Base-by-base conservation (phyloP, 2,113 vertebrate species). In the Bujurquina vittata region DNA sequence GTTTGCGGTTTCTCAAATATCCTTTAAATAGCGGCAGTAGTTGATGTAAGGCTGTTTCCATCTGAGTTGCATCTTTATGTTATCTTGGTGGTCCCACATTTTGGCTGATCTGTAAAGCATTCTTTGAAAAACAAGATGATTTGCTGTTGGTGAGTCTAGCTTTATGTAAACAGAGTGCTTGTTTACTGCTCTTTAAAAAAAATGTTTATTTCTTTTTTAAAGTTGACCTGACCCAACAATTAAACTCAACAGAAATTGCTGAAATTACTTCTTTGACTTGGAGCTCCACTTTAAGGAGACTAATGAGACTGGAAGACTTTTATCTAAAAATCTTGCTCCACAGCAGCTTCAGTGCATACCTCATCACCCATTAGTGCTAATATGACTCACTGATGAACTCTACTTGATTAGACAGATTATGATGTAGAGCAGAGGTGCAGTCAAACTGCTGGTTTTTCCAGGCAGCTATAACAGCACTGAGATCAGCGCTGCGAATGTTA, bases 401-500 rank as follows among this genome's bases (percentile, higher is more conserved):
- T 35, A 37, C 14, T 37, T 58, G 84, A 67, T 77, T 67, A n/a
- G 72, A 82, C 59, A 17, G 75, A 75, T 63, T 77, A 60, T 77
- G 83, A 80, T 80, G 52, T 49, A 55, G 75, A 17, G 29, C 55
- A 85, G 89, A 73, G 77, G 83, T 81, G 76, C 80, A 79, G 75
- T 69, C 5, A 49, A 55, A 77, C 56, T 76, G 26, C 37, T 52
- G 54, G 9, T 61, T 87, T 84, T 92, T 87, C 76, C 77, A 75
- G 73, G 75, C 62, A 79, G 63, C 73, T 62, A 57, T 40, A 84
- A 61, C 81, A 72, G 65, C 15, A 37, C 61, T 58, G 76, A 90
- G 89, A 88, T 89, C 88, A 87, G 49, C 84, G 88, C 73, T 58
- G 78, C 69, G 73, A 72, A 9, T 54, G 83, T 93, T 91, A 88